Conservation (phyloP, 2,888 invertebrate species). For the Nipponacmea schrenckii region DNA sequence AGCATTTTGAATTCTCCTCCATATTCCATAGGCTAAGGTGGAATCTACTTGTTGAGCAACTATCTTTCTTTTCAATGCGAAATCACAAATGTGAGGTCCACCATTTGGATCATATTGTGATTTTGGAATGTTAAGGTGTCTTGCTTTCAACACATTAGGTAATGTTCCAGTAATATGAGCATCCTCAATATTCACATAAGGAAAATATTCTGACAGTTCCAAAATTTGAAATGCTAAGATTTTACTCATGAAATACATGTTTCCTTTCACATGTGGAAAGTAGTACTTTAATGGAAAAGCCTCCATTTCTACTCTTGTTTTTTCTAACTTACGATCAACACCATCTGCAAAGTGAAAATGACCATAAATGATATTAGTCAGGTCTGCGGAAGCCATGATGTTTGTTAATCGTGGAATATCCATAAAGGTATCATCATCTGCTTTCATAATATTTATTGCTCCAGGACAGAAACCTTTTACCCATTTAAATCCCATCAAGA, state of each 20-base stretch:
- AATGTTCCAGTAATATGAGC: slow-evolving; percentile 50
- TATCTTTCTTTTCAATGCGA: slow-evolving; percentile 11
- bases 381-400: slow-evolving; percentile 14
- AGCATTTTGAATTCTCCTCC: slow-evolving; percentile 10
- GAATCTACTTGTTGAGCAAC: slow-evolving; percentile 10
- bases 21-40: background rate
- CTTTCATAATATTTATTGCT: slow-evolving; percentile 54
- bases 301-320: slow-evolving; percentile 34
- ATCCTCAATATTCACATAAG: slow-evolving; percentile 48
- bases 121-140: slow-evolving; percentile 11
- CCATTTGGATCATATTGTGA: slow-evolving; percentile 5
- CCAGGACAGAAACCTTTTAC: slow-evolving; percentile 47
- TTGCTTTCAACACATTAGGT: slow-evolving; percentile 29
- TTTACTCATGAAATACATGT: slow-evolving; percentile 43
- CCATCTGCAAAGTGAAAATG: slow-evolving; percentile 13
- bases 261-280: slow-evolving; percentile 42
- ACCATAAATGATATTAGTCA: slow-evolving; percentile 9
- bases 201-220: slow-evolving; percentile 39
- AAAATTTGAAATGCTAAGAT: slow-evolving; percentile 35
- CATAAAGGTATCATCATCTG: slow-evolving; percentile 62
- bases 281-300: slow-evolving; percentile 36
- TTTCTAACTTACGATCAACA: slow-evolving; percentile 31
- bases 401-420: slow-evolving; percentile 63
- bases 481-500: slow-evolving; percentile 59
- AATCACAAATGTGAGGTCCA: slow-evolving; percentile 11